Percentiles rank a stretch among this genome's conserved stretches.
Evolutionary conservation across 2,888 invertebrate genomes (phyloP).

Genomic region (Chymomyza fuscimana): DNA sequence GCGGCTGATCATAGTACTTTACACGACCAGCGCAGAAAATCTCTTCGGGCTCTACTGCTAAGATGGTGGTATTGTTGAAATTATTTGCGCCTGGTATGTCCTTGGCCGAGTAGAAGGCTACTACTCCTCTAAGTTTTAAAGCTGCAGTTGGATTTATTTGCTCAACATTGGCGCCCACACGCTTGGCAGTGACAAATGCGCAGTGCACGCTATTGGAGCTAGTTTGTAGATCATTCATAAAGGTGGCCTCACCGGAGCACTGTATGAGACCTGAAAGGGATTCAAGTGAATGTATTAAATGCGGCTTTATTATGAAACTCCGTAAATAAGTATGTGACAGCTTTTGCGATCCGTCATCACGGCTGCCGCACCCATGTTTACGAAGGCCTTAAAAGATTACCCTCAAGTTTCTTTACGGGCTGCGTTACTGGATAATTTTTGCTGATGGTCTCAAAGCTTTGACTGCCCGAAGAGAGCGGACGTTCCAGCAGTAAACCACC

Average conservation of each 20-base stretch:
- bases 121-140: conserved; percentile 84
- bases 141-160: conserved; percentile 83
- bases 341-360: no score
- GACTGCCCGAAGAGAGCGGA: conserved; percentile 84
- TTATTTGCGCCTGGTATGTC: conserved; percentile 82
- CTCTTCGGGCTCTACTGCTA: conserved; percentile 74
- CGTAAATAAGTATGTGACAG: no score
- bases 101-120: conserved; percentile 82
- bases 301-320: no score
- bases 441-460: conserved; percentile 86
- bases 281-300: not conserved
- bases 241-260: conserved; percentile 88
- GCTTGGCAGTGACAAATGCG: conserved; percentile 84
- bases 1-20: conserved; percentile 86
- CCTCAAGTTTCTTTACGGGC: conserved; percentile 87
- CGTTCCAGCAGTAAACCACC: conserved; percentile 84
- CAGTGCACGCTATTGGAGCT: conserved; percentile 83
- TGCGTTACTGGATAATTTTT: conserved; percentile 87
- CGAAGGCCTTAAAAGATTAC: not conserved
- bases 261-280: conserved; percentile 81
- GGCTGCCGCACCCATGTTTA: no score
- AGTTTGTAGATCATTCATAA: conserved; percentile 86
- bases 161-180: conserved; percentile 82
- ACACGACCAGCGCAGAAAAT: conserved; percentile 71
- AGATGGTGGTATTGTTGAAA: conserved; percentile 67